Evolutionary conservation across 2,888 invertebrate species (phyloP).

Genomic region (Acanthoscelides obtectus): DNA sequence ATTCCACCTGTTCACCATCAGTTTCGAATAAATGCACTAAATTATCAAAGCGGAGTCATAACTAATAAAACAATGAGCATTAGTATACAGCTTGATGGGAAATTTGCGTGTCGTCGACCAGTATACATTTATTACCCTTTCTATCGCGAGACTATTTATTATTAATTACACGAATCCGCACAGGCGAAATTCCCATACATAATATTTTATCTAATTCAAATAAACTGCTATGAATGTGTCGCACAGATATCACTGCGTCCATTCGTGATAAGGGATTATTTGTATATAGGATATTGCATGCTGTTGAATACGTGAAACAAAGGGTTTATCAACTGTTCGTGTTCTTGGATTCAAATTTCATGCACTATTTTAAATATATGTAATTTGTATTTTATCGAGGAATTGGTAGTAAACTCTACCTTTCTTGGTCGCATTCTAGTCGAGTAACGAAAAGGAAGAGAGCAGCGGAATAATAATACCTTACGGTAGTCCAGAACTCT

Average conservation of each 20-base stretch:
- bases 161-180: background rate
- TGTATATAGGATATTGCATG: background rate
- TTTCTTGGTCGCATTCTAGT: no score
- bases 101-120: background rate
- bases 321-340: background rate
- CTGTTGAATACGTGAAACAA: background rate
- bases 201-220: conserved; percentile 3
- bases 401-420: no score
- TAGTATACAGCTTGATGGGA: background rate
- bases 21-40: background rate
- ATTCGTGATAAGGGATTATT: background rate
- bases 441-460: no score
- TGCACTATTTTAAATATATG: no score
- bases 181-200: conserved; percentile 5
- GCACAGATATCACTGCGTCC: background rate
- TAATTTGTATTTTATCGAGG: no score
- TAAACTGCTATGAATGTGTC: background rate
- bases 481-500: no score
- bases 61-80: background rate
- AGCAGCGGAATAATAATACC: no score
- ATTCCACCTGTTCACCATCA: background rate
- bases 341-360: no score
- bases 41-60: background rate
- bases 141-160: background rate
- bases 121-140: background rate